Evolutionary conservation across 1,140 invertebrate species (phyloP).

Genomic region (Ceratitis capitata): DNA sequence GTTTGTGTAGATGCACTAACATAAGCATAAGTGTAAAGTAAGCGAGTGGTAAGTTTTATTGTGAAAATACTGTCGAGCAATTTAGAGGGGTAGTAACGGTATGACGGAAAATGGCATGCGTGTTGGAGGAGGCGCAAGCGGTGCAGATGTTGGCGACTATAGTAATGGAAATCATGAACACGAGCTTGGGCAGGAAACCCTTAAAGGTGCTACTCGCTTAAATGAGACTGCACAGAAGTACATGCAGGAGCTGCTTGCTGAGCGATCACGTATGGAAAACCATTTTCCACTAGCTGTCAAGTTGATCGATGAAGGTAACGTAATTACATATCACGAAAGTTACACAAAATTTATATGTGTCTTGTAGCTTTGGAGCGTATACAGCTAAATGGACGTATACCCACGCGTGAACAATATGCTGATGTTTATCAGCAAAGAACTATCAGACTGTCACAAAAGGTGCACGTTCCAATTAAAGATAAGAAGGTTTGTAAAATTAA

Average conservation of each 20-base stretch:
- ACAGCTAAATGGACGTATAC: slow-evolving; percentile 69
- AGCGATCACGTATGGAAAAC: slow-evolving; percentile 60
- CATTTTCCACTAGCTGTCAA: slow-evolving; percentile 62
- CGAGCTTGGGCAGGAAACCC: slow-evolving; percentile 48
- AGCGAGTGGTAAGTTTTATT: not conserved
- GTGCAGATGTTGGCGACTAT: slow-evolving; percentile 39
- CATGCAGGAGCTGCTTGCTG: slow-evolving; percentile 60
- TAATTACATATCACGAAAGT: too few relatives aligned
- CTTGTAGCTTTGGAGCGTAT: slow-evolving; percentile 71
- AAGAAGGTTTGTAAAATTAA: slow-evolving; percentile 80
- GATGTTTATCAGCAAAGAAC: slow-evolving; percentile 89
- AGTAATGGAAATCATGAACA: slow-evolving; percentile 61
- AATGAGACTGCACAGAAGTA: slow-evolving; percentile 61
- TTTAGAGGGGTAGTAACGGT: not conserved
- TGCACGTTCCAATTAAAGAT: slow-evolving; percentile 87
- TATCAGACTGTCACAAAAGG: slow-evolving; percentile 83
- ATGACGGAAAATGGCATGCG: slow-evolving; percentile 64
- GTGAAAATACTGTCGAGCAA: not conserved
- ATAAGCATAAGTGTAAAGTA: not conserved
- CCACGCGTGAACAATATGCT: slow-evolving; percentile 77
- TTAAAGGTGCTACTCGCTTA: slow-evolving; percentile 53
- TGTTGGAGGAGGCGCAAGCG: slow-evolving; percentile 47
- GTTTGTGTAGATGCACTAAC: slow-evolving; percentile 7
- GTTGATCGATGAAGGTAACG: slow-evolving; percentile 63
- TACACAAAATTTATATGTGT: too few relatives aligned